These are phyloP conservation scores for Eublepharis macularius DNA, from an alignment of 2,113 vertebrate genomes.

Conservation along the genomic window DNA sequence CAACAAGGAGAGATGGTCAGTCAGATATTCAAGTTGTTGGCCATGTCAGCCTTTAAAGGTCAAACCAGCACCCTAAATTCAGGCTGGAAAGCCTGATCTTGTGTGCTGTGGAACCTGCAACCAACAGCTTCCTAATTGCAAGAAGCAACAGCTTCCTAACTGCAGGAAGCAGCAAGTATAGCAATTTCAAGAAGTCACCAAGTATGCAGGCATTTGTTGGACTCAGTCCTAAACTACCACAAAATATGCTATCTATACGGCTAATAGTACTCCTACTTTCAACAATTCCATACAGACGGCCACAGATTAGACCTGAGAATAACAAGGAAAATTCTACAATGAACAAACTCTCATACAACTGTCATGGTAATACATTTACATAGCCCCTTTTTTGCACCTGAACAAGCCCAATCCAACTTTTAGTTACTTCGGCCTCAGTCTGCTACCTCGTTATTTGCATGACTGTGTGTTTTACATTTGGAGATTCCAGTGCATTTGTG, in stretches of 20 bases:
- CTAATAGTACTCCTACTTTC: not conserved
- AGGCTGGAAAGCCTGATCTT: not conserved
- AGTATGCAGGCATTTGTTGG: not conserved
- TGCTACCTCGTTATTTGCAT: not conserved
- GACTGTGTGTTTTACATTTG: not conserved
- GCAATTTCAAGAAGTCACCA: not conserved
- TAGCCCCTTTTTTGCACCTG: not conserved
- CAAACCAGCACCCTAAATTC: too few relatives aligned
- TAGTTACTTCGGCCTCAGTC: not conserved
- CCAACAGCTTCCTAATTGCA: not conserved
- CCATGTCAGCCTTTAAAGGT: too few relatives aligned
- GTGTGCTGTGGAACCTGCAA: not conserved
- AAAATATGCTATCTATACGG: not conserved
- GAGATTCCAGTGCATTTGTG: not conserved
- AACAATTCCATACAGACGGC: not conserved
- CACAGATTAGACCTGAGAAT: not conserved
- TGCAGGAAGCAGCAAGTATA: not conserved
- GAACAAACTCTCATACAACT: not conserved
- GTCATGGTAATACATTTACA: not conserved
- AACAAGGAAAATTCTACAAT: not conserved
- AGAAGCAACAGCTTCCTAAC: not conserved
- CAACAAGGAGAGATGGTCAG: too few relatives aligned
- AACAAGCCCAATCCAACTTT: not conserved
- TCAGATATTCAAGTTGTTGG: too few relatives aligned
- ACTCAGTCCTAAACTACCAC: not conserved